A percentile compares a stretch with the other conserved stretches of the same genome.
These are phyloP conservation scores for Malurus cyaneus DNA, from an alignment of 2,113 vertebrate genomes.

Conservation along the genomic window DNA sequence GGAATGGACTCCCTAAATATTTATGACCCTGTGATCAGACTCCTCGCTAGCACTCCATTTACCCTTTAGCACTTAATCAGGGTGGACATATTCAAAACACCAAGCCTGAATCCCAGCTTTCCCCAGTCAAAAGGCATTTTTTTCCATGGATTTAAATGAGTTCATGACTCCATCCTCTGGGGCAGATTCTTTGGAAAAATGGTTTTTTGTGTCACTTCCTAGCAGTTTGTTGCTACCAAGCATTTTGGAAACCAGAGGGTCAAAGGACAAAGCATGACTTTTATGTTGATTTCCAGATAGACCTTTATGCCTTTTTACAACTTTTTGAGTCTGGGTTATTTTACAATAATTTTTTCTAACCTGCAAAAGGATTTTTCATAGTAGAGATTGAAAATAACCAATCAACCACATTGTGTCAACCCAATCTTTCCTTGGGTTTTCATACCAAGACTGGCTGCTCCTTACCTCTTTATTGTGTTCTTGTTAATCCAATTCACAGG, in stretches of 20 bases:
- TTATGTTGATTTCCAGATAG: not conserved
- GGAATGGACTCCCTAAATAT: slow-evolving; percentile 30
- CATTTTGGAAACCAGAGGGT: not conserved
- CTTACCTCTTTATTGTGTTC: not conserved
- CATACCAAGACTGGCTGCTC: not conserved
- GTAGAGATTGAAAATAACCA: not conserved
- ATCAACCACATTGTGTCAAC: not conserved
- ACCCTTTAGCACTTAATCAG: not conserved
- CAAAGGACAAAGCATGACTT: not conserved
- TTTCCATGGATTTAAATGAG: not conserved
- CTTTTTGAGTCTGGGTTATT: not conserved
- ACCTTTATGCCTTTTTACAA: not conserved
- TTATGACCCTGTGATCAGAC: not conserved
- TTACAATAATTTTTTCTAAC: not conserved
- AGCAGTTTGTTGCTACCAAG: not conserved
- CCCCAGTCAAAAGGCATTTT: not conserved
- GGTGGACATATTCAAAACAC: slow-evolving; percentile 12
- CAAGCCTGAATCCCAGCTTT: not conserved
- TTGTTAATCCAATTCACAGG: not conserved
- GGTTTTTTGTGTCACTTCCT: not conserved
- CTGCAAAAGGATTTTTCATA: too few species aligned
- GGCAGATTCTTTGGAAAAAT: not conserved
- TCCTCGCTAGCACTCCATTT: not conserved
- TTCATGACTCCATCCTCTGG: not conserved
- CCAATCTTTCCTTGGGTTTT: not conserved